phyloP scores from a whole-genome alignment of 2,888 invertebrate species.

The Acanthopleura granulata region DNA sequence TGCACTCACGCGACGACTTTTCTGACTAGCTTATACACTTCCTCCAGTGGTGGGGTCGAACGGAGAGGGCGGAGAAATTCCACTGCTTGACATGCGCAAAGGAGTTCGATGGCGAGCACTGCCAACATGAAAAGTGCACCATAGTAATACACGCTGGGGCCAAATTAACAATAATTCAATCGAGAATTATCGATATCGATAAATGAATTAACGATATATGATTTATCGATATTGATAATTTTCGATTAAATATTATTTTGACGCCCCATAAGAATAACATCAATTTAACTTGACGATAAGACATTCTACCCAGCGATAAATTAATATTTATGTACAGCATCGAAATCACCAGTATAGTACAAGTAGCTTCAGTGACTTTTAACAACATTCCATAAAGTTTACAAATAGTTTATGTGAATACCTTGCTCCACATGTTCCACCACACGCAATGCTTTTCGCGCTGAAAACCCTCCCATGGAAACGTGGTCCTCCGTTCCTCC shows the following conservation, averaged over 20 bases:
- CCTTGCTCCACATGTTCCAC: slow-evolving; percentile 72
- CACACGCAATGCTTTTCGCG: slow-evolving; percentile 76
- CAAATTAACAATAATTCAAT: too few relatives aligned
- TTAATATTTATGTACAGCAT: not conserved
- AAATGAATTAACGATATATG: too few relatives aligned
- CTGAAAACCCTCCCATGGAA: slow-evolving; percentile 79
- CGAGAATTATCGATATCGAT: too few relatives aligned
- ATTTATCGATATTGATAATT: too few relatives aligned
- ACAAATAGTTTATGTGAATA: slow-evolving; percentile 32
- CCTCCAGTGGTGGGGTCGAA: slow-evolving; percentile 77
- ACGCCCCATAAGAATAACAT: too few relatives aligned
- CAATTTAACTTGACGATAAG: too few relatives aligned
- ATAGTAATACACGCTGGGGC: too few relatives aligned
- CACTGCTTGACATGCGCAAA: slow-evolving; percentile 78
- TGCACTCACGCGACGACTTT: slow-evolving; percentile 60
- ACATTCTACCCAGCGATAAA: too few relatives aligned
- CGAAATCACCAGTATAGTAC: slow-evolving; percentile 17
- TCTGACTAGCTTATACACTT: slow-evolving; percentile 76
- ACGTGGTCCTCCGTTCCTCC: slow-evolving; percentile 81
- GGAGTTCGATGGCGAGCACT: slow-evolving; percentile 78
- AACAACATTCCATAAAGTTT: slow-evolving; percentile 15
- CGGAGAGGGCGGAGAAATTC: slow-evolving; percentile 78
- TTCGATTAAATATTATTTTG: too few relatives aligned
- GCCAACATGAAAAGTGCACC: slow-evolving; percentile 36
- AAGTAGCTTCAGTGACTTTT: slow-evolving; percentile 22